Evolutionary conservation across 35 echinoderm and acorn worm species (phyloP).

Genomic region (Ophiothrix spiculata): DNA sequence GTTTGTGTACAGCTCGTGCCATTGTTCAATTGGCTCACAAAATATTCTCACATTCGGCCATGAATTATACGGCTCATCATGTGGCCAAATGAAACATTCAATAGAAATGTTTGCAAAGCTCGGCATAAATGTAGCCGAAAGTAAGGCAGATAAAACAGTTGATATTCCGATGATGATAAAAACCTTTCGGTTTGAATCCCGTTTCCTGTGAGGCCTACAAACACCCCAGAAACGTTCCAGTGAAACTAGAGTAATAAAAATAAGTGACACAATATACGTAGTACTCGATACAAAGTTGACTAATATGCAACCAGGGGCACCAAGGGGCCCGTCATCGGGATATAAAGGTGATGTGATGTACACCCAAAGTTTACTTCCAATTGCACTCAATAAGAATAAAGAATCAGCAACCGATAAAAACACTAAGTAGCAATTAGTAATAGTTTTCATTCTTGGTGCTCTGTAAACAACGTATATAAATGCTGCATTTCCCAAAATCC

Average conservation of each 20-base stretch:
- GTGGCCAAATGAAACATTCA: slow-evolving; percentile 51
- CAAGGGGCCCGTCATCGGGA: neutral
- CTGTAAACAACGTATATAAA: neutral
- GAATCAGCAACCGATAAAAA: neutral
- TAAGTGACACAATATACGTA: neutral
- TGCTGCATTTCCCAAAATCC: neutral
- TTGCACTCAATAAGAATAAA: neutral
- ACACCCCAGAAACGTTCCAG: slow-evolving; percentile 8
- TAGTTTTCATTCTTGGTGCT: neutral
- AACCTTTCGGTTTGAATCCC: slow-evolving; percentile 35
- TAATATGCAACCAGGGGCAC: neutral
- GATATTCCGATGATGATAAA: slow-evolving; percentile 40
- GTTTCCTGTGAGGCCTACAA: slow-evolving; percentile 16
- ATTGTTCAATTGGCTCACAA: slow-evolving; percentile 12
- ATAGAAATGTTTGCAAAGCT: slow-evolving; percentile 8
- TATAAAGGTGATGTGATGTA: neutral
- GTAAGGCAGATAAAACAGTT: slow-evolving; percentile 39
- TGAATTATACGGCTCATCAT: slow-evolving; percentile 15
- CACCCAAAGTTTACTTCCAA: slow-evolving; percentile 3
- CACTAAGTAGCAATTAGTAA: neutral
- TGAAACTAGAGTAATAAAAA: neutral
- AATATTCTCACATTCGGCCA: slow-evolving; percentile 41
- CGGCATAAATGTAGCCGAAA: slow-evolving; percentile 67
- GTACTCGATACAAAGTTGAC: neutral
- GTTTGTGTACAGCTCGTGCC: slow-evolving; percentile 44